Base-by-base conservation (phyloP, 1,140 invertebrate genomes). In the Saccostrea cuccullata region DNA sequence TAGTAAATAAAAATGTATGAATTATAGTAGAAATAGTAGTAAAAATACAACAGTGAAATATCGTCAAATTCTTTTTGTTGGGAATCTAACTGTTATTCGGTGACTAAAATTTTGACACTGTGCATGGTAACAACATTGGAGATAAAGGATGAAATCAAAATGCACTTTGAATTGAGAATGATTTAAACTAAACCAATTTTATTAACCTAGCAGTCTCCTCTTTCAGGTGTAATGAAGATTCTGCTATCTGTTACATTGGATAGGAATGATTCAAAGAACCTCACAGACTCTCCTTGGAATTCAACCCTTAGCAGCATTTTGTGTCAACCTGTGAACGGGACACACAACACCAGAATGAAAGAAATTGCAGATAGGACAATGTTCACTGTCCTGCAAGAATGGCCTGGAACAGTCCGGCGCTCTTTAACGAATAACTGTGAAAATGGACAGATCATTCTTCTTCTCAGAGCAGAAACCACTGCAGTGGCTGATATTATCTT, bases 141-240 rank as follows among this genome's bases (percentile, higher is more conserved):
- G 5, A 6, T 47, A 47, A 2, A 47, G 47, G 1, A 47, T 8
- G 6, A 47, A 47, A 47, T 8, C 47, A 47, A 9, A 47, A 1
- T 8, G 9, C 47, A 47, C 1, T 8, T 2, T 47, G 9, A 3
- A 47, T 2, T 47, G 47, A 47, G 47, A 47, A 1, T n/a, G n/a
- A 47, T 47, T 47, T 47, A 5, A 47, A 47, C 1, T 47, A 3
- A 9, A 47, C 0, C 47, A 9, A 6, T 47, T 47, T 47, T 9
- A 9, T 47, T 47, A 47, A 47, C 0, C 9, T 47, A 8, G 9
- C 47, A 47, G 9, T 0, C 47, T 47, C 47, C 9, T 47, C 17
- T 77, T 77, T 36, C 26, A 77, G 70, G 70, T 12, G 70, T 77
- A 15, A 77, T 77, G 70, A 30, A 77, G 26, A 77, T 77, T 77